These are phyloP conservation scores for Hylaeus anthracinus DNA, from an alignment of 1,140 invertebrate species.

Conservation along the genomic window DNA sequence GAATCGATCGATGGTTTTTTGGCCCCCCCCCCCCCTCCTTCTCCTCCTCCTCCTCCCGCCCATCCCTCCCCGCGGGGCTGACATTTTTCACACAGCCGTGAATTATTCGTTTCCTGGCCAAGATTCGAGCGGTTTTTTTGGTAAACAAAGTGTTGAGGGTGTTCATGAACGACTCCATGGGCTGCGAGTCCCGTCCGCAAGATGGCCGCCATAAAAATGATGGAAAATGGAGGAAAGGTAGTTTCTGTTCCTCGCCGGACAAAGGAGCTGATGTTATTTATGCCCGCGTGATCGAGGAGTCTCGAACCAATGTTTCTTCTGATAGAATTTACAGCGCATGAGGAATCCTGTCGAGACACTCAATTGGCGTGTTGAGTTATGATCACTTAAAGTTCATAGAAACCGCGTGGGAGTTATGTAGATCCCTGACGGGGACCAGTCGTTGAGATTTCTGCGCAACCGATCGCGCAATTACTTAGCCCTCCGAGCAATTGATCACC, in stretches of 20 bases:
- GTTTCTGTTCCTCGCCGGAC: no score
- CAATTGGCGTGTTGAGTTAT: no score
- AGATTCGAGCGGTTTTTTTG: background rate
- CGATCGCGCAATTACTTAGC: background rate
- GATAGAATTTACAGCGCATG: background rate
- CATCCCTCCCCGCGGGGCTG: background rate
- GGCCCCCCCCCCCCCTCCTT: no score
- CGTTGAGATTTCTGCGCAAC: background rate
- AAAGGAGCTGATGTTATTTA: background rate
- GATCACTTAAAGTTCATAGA: background rate
- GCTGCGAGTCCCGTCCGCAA: background rate
- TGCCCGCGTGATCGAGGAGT: background rate
- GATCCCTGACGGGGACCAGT: background rate
- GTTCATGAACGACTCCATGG: background rate
- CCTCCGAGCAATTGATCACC: background rate
- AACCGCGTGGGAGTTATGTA: background rate
- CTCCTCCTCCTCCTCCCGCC: no score
- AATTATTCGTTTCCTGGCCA: conserved; percentile 11
- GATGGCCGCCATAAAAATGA: background rate
- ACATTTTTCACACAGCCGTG: conserved; percentile 26
- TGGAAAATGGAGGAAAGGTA: background rate
- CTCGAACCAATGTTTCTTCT: background rate
- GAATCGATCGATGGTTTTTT: conserved; percentile 34
- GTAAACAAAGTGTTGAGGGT: background rate
- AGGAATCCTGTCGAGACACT: background rate